Percentiles rank a stretch among this genome's conserved stretches.
Conservation (phyloP, 2,797 vertebrate species). For the Premnoplex brunnescens region DNA sequence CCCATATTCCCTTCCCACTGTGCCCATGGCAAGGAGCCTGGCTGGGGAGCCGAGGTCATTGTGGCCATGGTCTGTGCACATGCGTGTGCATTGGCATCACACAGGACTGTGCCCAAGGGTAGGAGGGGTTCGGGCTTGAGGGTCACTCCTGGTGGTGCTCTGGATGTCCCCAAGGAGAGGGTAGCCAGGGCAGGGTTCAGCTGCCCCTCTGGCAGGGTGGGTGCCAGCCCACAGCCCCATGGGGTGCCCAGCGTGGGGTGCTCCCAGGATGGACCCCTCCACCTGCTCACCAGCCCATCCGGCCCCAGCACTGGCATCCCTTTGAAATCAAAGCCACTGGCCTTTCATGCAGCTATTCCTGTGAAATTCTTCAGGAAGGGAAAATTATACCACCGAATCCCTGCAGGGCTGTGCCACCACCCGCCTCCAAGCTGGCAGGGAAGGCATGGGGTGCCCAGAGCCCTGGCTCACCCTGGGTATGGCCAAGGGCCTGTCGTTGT, state of each 20-base stretch:
- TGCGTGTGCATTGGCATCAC: fast-evolving
- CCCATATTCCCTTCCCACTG: fast-evolving
- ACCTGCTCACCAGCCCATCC: background rate
- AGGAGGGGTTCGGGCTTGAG: fast-evolving
- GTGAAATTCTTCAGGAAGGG: slow-evolving; percentile 57
- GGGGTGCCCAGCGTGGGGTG: background rate
- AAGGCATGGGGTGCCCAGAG: fast-evolving
- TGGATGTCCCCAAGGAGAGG: background rate
- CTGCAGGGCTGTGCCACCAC: background rate
- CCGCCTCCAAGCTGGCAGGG: background rate
- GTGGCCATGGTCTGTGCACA: fast-evolving
- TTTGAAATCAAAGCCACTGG: slow-evolving; percentile 29
- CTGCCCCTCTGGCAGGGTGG: background rate
- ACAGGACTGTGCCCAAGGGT: fast-evolving
- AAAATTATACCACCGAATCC: background rate
- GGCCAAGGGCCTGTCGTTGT: fast-evolving
- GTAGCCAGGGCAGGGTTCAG: fast-evolving
- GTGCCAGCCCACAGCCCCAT: background rate
- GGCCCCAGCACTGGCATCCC: background rate
- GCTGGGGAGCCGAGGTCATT: fast-evolving
- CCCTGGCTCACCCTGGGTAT: background rate
- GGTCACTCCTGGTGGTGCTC: background rate
- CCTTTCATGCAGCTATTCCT: background rate
- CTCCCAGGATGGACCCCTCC: background rate
- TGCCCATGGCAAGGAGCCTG: background rate